These are phyloP conservation scores for Imbricaverruca yamaguchii DNA, from an alignment of 2,888 invertebrate species.

Conservation along the genomic window DNA sequence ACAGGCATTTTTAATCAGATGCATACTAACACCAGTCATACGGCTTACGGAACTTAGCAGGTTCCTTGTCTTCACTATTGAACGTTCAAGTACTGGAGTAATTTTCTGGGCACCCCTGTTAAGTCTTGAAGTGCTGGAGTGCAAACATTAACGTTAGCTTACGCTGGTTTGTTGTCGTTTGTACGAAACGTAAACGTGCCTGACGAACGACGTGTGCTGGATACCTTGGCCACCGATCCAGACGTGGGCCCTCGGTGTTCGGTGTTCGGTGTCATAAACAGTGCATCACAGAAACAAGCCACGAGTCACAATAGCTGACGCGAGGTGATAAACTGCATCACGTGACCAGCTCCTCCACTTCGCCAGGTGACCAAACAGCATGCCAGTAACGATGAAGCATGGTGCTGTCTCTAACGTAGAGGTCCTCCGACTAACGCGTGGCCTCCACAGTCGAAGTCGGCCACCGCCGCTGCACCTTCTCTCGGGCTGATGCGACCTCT, in stretches of 20 bases:
- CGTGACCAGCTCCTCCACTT: neutral
- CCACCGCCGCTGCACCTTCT: neutral
- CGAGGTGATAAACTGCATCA: constrained; percentile 10
- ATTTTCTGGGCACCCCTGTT: no score
- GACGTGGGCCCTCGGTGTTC: neutral
- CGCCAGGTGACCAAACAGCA: neutral
- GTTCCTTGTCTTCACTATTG: no score
- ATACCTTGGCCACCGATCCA: no score
- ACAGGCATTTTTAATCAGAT: no score
- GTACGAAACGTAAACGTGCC: no score
- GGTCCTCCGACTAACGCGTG: neutral
- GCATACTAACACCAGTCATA: no score
- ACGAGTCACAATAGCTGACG: neutral
- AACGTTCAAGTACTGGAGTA: no score
- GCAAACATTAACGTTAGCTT: no score
- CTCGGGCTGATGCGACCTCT: neutral
- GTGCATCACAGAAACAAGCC: neutral
- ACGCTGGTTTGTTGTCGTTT: no score
- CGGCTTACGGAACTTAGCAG: no score
- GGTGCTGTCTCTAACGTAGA: neutral
- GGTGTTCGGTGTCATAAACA: constrained; percentile 12
- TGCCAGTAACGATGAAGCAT: neutral
- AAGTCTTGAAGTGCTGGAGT: no score
- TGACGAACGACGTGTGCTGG: no score
- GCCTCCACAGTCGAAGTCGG: neutral